Base-by-base conservation (phyloP, 1,140 invertebrate genomes). In the Stegodyphus dumicola region DNA sequence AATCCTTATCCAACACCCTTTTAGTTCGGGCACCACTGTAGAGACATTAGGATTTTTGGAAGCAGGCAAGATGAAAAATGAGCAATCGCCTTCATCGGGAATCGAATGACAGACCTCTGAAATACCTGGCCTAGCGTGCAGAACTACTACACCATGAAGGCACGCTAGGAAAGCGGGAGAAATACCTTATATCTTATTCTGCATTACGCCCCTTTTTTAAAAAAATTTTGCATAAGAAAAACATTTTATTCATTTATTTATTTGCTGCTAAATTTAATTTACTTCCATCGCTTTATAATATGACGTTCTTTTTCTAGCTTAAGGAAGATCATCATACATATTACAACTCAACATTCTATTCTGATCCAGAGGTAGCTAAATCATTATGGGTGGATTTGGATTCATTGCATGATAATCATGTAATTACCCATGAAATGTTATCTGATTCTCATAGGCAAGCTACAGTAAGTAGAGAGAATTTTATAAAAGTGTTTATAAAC, bases 391-490 rank as follows among this genome's bases (percentile, higher is more conserved):
- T 94, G 0, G 93, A 96, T 88, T 91, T 97, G 87, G 92, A 93
- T 9, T 84, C 77, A 13, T 69, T 87, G 5, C 91, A 92, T 65
- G 90, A 91, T 64, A 91, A 90, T 4, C 89, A 93, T 86, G 90
- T 93, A 0, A 92, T 92, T 64, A 90, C 93, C 1, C 95, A 96
- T 90, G 89, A 92, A 10, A 91, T 97, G 85, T 91, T 98, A 13
- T 97, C 96, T 69, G 92, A 94, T 85, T 95, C 95, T n/a, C 95
- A 98, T 90, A 92, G 96, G 56, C 93, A 95, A 86, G 96, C 96
- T 73, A 95, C 95, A 77, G 96, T 97, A 92, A 33, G 33, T 33
- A 93, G n/a, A n/a, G n/a, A n/a, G n/a, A n/a, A n/a, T n/a, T n/a
- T n/a, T n/a, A n/a, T n/a, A n/a, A n/a, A n/a, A n/a, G 94, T 93